A percentile compares a stretch with the other conserved stretches of the same genome.
phyloP scores from a whole-genome alignment of 2,113 vertebrate genomes.

The Heterochromis multidens region DNA sequence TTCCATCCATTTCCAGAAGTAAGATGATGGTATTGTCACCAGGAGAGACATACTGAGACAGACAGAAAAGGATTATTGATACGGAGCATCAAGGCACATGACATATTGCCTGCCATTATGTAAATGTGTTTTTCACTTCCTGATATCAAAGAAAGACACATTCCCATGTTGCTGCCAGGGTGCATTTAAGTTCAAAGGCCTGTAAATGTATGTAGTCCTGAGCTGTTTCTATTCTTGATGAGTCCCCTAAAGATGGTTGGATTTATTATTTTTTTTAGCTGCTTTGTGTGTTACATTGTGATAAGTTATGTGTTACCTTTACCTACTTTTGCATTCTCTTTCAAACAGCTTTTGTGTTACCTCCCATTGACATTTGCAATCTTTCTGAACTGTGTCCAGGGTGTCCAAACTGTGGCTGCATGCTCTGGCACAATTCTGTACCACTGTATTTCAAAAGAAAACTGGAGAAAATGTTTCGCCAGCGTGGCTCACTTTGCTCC shows the following conservation, averaged over 20 bases:
- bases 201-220: background rate
- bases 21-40: constrained; percentile 48
- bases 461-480: background rate
- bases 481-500: background rate
- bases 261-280: background rate
- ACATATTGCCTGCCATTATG: constrained; percentile 49
- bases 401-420: too few species aligned
- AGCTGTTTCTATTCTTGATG: background rate
- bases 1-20: constrained; percentile 30
- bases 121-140: constrained; percentile 28
- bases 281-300: background rate
- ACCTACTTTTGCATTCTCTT: background rate
- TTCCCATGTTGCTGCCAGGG: background rate
- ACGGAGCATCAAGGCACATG: constrained; percentile 1
- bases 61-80: constrained; percentile 37
- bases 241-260: too few species aligned
- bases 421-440: too few species aligned
- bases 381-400: background rate
- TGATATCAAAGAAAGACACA: background rate
- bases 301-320: background rate
- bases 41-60: constrained; percentile 35
- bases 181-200: background rate
- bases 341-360: background rate
- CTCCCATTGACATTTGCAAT: background rate
- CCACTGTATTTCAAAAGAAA: background rate